These are phyloP conservation scores for Stictocephala bisonia DNA, from an alignment of 2,888 invertebrate species.

Conservation along the genomic window DNA sequence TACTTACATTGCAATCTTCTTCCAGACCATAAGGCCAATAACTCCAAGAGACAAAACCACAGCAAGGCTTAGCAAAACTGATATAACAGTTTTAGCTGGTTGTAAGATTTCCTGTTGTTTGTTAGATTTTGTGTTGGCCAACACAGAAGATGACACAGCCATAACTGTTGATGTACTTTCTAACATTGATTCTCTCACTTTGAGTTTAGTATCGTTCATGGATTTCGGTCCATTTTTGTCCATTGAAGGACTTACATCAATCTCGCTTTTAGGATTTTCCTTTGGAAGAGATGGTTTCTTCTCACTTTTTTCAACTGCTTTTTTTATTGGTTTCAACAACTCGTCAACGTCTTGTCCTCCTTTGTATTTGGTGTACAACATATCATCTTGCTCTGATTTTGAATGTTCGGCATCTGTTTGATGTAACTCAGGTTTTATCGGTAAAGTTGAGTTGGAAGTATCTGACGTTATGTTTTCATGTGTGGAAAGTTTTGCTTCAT, in stretches of 20 bases:
- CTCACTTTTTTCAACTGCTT: not conserved
- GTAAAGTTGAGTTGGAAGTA: no score
- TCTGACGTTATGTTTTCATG: not conserved
- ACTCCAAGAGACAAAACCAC: not conserved
- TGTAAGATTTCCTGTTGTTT: slow-evolving; percentile 5
- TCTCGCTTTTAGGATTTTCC: slow-evolving; percentile 24
- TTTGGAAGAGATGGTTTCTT: not conserved
- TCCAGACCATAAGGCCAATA: slow-evolving; percentile 17
- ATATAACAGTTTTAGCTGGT: slow-evolving; percentile 7
- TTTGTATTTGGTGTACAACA: slow-evolving; percentile 31
- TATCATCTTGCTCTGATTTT: slow-evolving; percentile 17
- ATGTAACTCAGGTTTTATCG: no score
- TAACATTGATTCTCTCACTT: not conserved
- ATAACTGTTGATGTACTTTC: slow-evolving; percentile 20
- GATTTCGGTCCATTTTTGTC: slow-evolving; percentile 26
- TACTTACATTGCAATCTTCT: slow-evolving; percentile 29
- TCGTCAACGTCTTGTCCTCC: slow-evolving; percentile 27
- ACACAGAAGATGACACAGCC: slow-evolving; percentile 19
- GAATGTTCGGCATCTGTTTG: not conserved
- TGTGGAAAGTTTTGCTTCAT: not conserved
- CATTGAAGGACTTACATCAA: not conserved
- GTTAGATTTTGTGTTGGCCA: not conserved
- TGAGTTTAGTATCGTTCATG: slow-evolving; percentile 22
- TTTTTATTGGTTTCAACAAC: not conserved
- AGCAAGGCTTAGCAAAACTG: not conserved